Conservation (phyloP, 2,797 vertebrate species). For the Neosalanx taihuensis region DNA sequence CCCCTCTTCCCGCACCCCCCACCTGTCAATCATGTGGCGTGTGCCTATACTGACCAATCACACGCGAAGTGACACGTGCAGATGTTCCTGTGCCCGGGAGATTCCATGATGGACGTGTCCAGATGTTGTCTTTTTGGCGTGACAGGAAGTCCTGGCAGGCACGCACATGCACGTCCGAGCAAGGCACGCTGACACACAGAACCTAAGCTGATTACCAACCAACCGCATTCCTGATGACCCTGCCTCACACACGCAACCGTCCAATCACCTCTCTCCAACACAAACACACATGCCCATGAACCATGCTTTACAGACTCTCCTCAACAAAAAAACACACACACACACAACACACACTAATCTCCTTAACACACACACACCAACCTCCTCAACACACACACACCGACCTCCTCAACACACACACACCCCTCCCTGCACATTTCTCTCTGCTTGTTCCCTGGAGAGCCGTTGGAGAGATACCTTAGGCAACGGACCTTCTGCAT, state of each 20-base stretch:
- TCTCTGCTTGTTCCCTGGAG: conserved; percentile 14
- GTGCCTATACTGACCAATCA: conserved; percentile 25
- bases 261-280: too few relatives aligned
- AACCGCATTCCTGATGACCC: too few relatives aligned
- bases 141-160: conserved; percentile 17
- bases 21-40: conserved; percentile 18
- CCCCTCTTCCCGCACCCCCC: neutral
- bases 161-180: neutral
- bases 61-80: conserved; percentile 38
- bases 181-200: neutral
- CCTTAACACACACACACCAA: neutral
- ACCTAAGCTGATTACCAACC: neutral
- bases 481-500: conserved; percentile 39
- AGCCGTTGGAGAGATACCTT: conserved; percentile 44
- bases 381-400: neutral
- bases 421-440: neutral
- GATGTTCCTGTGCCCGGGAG: conserved; percentile 50
- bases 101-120: conserved; percentile 41
- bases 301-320: neutral
- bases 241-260: too few relatives aligned
- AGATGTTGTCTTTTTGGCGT: conserved; percentile 45
- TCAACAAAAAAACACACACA: neutral
- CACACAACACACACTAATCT: neutral
- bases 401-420: neutral
- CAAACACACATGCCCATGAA: neutral